phyloP scores from a whole-genome alignment of 92 coral and sea anemone species.

The Parazoanthus darwini region DNA sequence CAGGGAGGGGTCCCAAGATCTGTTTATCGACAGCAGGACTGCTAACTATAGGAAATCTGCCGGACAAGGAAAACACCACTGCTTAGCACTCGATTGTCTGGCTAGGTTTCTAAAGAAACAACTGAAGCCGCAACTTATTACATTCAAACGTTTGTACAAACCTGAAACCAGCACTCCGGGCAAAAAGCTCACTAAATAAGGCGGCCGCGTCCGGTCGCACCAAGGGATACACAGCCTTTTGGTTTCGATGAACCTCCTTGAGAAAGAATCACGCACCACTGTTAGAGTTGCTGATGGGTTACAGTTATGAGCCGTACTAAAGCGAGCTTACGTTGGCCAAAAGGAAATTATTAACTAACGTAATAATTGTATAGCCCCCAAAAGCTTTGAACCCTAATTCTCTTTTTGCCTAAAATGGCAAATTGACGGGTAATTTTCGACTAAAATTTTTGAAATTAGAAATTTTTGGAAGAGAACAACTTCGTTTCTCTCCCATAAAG shows the following conservation, averaged over 20 bases:
- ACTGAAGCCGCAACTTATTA: not conserved
- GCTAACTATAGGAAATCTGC: constrained; percentile 18
- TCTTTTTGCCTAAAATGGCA: too few relatives aligned
- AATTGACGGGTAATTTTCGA: too few relatives aligned
- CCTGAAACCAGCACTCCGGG: constrained; percentile 75
- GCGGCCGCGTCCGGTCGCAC: constrained; percentile 65
- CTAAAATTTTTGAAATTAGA: too few relatives aligned
- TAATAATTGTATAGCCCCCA: too few relatives aligned
- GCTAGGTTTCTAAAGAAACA: too few relatives aligned
- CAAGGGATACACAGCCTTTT: constrained; percentile 50
- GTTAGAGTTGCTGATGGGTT: too few relatives aligned
- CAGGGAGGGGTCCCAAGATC: constrained; percentile 4
- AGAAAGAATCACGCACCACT: not conserved
- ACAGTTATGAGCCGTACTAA: too few relatives aligned
- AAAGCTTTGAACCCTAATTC: too few relatives aligned
- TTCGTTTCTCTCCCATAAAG: too few relatives aligned
- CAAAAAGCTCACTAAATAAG: constrained; percentile 67
- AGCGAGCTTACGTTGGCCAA: too few relatives aligned
- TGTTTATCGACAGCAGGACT: constrained; percentile 13
- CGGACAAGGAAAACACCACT: not conserved
- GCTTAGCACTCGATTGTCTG: not conserved
- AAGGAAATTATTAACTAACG: too few relatives aligned
- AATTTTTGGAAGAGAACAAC: too few relatives aligned
- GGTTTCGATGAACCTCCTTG: constrained; percentile 72
- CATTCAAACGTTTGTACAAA: constrained; percentile 15